Evolutionary conservation across 2,797 vertebrate species (phyloP).

Genomic region (Australoheros facetus): DNA sequence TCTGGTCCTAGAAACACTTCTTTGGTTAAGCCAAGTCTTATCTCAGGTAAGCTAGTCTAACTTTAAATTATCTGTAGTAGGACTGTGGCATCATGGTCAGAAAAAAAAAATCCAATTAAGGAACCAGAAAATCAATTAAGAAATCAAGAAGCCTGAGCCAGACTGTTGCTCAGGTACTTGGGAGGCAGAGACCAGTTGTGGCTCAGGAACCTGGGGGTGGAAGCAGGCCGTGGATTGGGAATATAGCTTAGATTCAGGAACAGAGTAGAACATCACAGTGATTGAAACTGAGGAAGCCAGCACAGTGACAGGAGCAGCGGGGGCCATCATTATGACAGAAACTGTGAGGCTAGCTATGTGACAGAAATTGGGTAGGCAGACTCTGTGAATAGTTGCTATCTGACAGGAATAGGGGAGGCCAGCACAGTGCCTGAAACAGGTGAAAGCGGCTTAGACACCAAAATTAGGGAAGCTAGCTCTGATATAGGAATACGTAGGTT

Average conservation of each 20-base stretch:
- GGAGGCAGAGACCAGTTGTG: too few species aligned
- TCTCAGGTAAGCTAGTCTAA: neutral
- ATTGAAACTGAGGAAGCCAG: too few species aligned
- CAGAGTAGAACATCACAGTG: too few species aligned
- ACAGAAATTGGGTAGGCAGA: neutral
- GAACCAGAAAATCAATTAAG: too few species aligned
- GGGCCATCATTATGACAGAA: neutral
- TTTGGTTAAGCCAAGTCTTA: neutral
- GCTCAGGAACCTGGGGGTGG: too few species aligned
- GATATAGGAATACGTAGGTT: neutral
- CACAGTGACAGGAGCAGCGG: neutral
- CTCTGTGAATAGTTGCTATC: neutral
- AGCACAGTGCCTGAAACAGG: neutral
- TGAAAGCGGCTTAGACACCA: neutral
- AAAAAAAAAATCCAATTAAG: too few species aligned
- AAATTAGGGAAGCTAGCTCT: neutral
- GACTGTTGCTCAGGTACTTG: too few species aligned
- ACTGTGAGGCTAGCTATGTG: neutral
- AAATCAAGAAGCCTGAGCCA: too few species aligned
- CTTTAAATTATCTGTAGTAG: neutral
- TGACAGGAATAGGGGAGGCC: neutral
- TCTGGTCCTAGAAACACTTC: neutral
- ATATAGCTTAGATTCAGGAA: too few species aligned
- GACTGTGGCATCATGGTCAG: too few species aligned
- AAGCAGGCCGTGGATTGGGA: too few species aligned